Evolutionary conservation across 2,113 vertebrate species (phyloP).

Genomic region (Todiramphus saurophagus): DNA sequence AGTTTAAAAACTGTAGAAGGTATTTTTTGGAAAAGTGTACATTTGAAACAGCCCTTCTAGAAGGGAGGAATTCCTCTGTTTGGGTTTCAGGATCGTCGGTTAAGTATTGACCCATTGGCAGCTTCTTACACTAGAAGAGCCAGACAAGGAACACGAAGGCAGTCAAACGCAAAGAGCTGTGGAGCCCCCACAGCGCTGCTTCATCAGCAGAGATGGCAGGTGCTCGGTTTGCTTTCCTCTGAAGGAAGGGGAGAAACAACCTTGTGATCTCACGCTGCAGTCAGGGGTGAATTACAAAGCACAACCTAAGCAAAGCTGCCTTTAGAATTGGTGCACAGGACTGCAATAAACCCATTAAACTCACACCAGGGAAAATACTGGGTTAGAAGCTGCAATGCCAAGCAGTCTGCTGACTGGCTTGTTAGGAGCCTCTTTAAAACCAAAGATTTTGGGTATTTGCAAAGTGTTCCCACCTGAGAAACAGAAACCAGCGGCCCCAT

Average conservation of each 20-base stretch:
- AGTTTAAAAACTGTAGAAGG: not conserved
- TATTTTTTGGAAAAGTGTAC: not conserved
- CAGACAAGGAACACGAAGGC: accelerated
- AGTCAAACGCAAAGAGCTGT: too few species aligned
- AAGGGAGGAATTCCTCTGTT: not conserved
- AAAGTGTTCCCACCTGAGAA: not conserved
- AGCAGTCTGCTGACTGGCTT: not conserved
- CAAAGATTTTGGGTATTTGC: not conserved
- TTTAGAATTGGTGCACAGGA: not conserved
- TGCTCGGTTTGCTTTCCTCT: accelerated
- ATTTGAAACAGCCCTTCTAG: not conserved
- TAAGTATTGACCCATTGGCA: accelerated
- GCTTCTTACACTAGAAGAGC: not conserved
- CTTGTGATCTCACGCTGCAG: not conserved
- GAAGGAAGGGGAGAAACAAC: not conserved
- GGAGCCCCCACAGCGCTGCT: not conserved
- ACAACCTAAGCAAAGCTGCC: accelerated
- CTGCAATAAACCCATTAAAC: not conserved
- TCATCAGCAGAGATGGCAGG: not conserved
- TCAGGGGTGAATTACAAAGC: not conserved
- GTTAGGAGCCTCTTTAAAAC: not conserved
- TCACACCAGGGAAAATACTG: accelerated
- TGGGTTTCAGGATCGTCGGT: not conserved
- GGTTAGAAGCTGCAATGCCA: not conserved
- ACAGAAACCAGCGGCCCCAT: not conserved